Evolutionary conservation across 2,888 invertebrate species (phyloP).

Genomic region (Napeogenes inachia): DNA sequence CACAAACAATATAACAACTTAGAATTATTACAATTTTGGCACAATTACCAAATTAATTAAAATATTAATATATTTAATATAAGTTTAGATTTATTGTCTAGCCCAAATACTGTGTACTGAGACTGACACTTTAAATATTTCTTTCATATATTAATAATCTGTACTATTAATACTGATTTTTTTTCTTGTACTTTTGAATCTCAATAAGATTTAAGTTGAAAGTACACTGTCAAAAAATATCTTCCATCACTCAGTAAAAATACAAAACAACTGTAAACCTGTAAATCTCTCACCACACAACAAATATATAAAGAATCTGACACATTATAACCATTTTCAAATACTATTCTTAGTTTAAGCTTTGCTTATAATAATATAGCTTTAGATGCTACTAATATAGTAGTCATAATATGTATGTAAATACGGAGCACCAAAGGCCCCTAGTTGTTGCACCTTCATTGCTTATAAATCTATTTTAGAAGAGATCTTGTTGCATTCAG

Average conservation of each 20-base stretch:
- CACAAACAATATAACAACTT: constrained; percentile 41
- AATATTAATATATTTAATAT: constrained; percentile 15
- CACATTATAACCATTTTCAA: constrained; percentile 3
- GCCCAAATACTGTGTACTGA: background rate
- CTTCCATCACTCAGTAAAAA: background rate
- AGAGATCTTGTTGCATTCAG: constrained; percentile 25
- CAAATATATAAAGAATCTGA: constrained; percentile 1
- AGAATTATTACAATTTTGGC: constrained; percentile 51
- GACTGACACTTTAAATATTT: constrained; percentile 20
- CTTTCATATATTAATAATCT: constrained; percentile 9
- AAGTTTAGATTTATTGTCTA: constrained; percentile 15
- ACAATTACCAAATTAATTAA: constrained; percentile 51
- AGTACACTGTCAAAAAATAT: constrained; percentile 8
- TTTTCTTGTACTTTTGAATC: constrained; percentile 24
- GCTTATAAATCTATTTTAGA: constrained; percentile 24
- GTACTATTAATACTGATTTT: constrained; percentile 23
- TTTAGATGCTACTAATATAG: constrained; percentile 24
- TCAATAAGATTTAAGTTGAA: constrained; percentile 15
- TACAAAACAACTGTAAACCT: background rate
- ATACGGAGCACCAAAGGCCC: constrained; percentile 26
- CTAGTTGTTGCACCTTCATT: constrained; percentile 16
- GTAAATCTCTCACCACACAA: background rate
- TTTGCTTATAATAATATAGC: constrained; percentile 11
- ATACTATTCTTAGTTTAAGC: constrained; percentile 5
- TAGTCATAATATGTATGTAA: constrained; percentile 16